Percentiles rank a stretch among this genome's conserved stretches.
Evolutionary conservation across 2,797 vertebrate genomes (phyloP).

Genomic region (Chaunax sp.): DNA sequence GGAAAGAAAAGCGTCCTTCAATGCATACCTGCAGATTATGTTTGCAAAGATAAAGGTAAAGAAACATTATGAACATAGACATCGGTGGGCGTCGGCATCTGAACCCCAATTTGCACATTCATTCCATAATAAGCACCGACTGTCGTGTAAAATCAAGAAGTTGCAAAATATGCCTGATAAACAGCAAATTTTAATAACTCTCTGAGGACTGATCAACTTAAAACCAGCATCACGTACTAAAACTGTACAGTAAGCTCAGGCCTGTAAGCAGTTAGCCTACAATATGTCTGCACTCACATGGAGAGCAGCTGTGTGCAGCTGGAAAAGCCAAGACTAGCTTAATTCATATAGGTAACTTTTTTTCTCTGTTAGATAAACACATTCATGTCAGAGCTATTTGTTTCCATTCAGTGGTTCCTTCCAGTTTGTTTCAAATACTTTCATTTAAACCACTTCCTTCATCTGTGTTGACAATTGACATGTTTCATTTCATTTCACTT

Average conservation of each 20-base stretch:
- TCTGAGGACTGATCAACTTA: background rate
- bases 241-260: background rate
- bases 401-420: slow-evolving; percentile 29
- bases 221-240: background rate
- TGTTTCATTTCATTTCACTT: slow-evolving; percentile 57
- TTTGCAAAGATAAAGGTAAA: too few species aligned
- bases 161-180: background rate
- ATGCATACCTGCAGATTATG: too few species aligned
- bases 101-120: too few species aligned
- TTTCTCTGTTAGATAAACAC: slow-evolving; percentile 49
- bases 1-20: too few species aligned
- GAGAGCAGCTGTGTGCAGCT: slow-evolving; percentile 38
- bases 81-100: too few species aligned
- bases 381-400: slow-evolving; percentile 43
- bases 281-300: background rate
- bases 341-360: slow-evolving; percentile 27
- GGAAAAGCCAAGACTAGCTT: slow-evolving; percentile 34
- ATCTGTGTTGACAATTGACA: slow-evolving; percentile 44
- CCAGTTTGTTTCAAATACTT: slow-evolving; percentile 46
- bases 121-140: background rate
- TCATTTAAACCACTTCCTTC: slow-evolving; percentile 55
- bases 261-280: background rate
- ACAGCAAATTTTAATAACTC: background rate
- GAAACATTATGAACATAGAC: too few species aligned
- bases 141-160: background rate